Base-by-base conservation (phyloP, 1,140 invertebrate species). In the Drosophila navojoa region DNA sequence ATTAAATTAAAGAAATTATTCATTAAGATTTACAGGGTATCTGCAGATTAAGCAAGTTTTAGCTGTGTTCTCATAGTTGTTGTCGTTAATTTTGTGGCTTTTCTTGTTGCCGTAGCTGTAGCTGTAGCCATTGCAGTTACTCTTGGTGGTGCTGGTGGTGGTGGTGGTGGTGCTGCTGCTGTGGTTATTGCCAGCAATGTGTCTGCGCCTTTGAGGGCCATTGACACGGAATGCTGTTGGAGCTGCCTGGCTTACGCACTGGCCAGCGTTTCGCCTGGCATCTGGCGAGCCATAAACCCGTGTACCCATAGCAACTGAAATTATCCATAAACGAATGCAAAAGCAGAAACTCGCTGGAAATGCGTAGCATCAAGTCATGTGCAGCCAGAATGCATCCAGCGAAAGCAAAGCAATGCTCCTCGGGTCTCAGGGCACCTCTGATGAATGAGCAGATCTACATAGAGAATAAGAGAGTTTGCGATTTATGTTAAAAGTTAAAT, bases 251-350 rank as follows among this genome's bases (percentile, higher is more conserved):
- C 35, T 52, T 13, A 58, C 38, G 40, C 40, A 15, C 38, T 25
- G 42, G 40, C 25, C 50, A 9, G 5, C 29, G 10, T 49, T 25
- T 58, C n/a, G 42, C 4, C 47, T 52, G 62, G 61, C 61, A 66
- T 71, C 44, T 71, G 69, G 22, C 54, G 38, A 19, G 62, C 53
- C 69, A 66, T 58, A 66, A 71, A 71, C 16, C 29, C 22, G 16
- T 63, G 44, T 45, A 42, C 68, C 38, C 42, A 19, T 44, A 55
- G 29, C 59, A 54, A 35, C 40, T 45, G 15, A 52, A 25, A 42
- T 27, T 38, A 29, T 47, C 53, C 50, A 62, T 62, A 53, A 53
- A 52, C 35, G 49, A 52, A 55, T 45, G 27, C 35, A 38, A 40
- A 54, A 16, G 32, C 9, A 15, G 4, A 2, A 40, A n/a, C 5